phyloP scores from a whole-genome alignment of 2,888 invertebrate genomes.

The Oxycera nigricornis region DNA sequence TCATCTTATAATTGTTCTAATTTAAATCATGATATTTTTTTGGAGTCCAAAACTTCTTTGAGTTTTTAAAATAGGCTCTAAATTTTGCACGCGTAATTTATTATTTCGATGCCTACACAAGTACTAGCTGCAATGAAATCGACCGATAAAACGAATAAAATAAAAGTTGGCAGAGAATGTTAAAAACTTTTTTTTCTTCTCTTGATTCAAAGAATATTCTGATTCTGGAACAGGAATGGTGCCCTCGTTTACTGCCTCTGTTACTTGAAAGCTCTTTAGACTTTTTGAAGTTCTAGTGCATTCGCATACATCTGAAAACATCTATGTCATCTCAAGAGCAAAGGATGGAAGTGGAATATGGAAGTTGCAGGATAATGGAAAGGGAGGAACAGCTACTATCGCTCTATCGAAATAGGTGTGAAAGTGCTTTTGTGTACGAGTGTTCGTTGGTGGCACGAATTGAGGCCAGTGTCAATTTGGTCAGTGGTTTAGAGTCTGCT shows the following conservation, averaged over 20 bases:
- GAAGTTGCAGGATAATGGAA: background rate
- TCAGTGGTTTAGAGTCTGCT: constrained; percentile 28
- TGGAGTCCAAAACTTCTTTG: no score
- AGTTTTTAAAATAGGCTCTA: no score
- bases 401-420: constrained; percentile 22
- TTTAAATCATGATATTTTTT: no score
- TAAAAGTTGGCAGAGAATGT: no score
- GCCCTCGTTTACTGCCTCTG: background rate
- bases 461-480: constrained; percentile 36
- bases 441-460: constrained; percentile 8
- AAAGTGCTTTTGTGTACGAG: constrained; percentile 30
- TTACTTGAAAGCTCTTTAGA: background rate
- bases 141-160: no score
- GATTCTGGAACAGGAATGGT: no score
- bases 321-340: constrained; percentile 3
- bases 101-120: no score
- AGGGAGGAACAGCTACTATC: background rate
- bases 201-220: no score
- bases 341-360: background rate
- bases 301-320: constrained; percentile 16
- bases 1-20: no score
- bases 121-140: no score
- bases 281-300: constrained; percentile 25
- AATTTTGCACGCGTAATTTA: no score
- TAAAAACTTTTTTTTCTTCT: no score